Evolutionary conservation across 2,113 vertebrate species (phyloP), one percentile per base, ranked within the genome.

Genomic region (Etheostoma spectabile): DNA sequence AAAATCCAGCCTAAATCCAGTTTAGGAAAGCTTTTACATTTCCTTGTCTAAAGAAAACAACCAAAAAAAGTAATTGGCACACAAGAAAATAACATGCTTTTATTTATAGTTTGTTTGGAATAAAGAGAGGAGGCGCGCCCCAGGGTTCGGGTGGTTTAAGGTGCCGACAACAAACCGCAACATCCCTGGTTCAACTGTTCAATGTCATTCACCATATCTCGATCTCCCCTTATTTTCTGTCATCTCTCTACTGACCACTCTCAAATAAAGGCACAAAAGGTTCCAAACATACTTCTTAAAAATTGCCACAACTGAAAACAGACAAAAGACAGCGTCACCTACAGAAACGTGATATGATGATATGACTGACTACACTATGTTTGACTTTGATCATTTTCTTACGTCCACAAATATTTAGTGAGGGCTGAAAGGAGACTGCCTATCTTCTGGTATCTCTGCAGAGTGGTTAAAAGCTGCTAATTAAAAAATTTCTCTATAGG

Each of bases 391-490:
- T 77, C 12, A 24, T 70, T 86, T 78, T 80, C 59, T 80, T 74
- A 56, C 10, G 53, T 33, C 38, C 18, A 86, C 49, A 85, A 82
- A 84, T 87, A 8, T 74, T 72, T 72, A 27, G 30, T 65, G 63
- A 84, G 51, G 48, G 30, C 79, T 46, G 35, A 69, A 30, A 63
- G 24, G n/a, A 66, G 51, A 30, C 35, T 0, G 11, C 61, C 74
- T 79, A 22, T 87, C 45, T 14, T 64, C 63, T 60, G 56, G 53
- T 73, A 53, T 74, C 59, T 82, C 66, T 74, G 30, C 18, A 38
- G 42, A 64, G 69, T 67, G 30, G 52, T 84, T 86, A 59, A 83
- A 77, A 82, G 52, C 75, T 75, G 57, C 74, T 62, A 88, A 89
- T 81, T 76, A 72, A 38, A 48, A 80, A 63, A 30, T 24, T 13